These are phyloP conservation scores for Stenodera caucasica DNA, from an alignment of 2,888 invertebrate genomes.

Conservation along the genomic window DNA sequence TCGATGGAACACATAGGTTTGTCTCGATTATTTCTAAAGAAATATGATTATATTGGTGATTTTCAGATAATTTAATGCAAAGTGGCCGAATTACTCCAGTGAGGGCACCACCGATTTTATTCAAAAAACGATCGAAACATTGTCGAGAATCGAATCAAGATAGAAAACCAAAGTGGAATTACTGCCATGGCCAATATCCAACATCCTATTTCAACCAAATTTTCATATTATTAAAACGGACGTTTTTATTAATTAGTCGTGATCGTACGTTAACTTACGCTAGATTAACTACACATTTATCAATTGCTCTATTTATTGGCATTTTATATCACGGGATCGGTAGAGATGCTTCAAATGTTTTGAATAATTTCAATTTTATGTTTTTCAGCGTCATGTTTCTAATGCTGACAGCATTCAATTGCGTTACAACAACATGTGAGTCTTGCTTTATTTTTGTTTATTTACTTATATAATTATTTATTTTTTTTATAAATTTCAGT, in stretches of 20 bases:
- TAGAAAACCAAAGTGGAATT: slow-evolving; percentile 29
- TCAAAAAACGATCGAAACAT: slow-evolving; percentile 32
- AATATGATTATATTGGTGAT: slow-evolving; percentile 9
- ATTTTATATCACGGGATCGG: slow-evolving; percentile 83
- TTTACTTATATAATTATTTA: too few relatives aligned
- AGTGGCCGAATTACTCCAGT: slow-evolving; percentile 60
- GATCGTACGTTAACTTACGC: slow-evolving; percentile 75
- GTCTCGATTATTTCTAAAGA: slow-evolving; percentile 11
- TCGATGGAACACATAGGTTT: slow-evolving; percentile 53
- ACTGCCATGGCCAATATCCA: slow-evolving; percentile 55
- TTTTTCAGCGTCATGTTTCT: slow-evolving; percentile 93
- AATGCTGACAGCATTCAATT: slow-evolving; percentile 92
- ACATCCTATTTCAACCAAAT: slow-evolving; percentile 64
- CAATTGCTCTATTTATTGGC: slow-evolving; percentile 82
- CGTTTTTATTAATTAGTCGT: slow-evolving; percentile 67
- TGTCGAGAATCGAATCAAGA: too few relatives aligned
- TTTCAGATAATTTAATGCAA: slow-evolving; percentile 58
- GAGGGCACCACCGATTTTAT: slow-evolving; percentile 53
- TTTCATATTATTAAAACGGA: slow-evolving; percentile 64
- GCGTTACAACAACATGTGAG: slow-evolving; percentile 89
- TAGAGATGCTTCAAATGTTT: slow-evolving; percentile 77
- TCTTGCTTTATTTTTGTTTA: too few relatives aligned
- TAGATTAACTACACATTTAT: slow-evolving; percentile 75
- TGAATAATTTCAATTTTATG: slow-evolving; percentile 85
- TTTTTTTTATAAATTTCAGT: slow-evolving; percentile 55